phyloP scores from a whole-genome alignment of 2,888 invertebrate species.

The Fragum sueziense region DNA sequence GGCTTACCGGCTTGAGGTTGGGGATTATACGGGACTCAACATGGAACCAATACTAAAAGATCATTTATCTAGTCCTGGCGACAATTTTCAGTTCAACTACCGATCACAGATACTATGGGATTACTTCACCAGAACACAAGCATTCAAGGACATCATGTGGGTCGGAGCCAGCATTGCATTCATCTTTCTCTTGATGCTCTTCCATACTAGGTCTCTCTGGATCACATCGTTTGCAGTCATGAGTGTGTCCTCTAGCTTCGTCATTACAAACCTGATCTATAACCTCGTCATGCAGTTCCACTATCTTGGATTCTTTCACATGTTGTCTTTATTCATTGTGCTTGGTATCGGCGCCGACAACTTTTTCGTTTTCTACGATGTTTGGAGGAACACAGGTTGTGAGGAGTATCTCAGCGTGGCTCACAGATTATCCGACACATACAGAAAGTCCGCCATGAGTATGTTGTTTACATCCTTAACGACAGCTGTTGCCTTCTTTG shows the following conservation, averaged over 20 bases:
- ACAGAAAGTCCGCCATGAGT: slow-evolving; percentile 65
- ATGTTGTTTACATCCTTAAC: slow-evolving; percentile 74
- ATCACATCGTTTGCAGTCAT: slow-evolving; percentile 66
- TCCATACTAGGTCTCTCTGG: slow-evolving; percentile 72
- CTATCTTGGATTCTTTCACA: slow-evolving; percentile 73
- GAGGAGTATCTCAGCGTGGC: slow-evolving; percentile 61
- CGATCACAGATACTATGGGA: slow-evolving; percentile 60
- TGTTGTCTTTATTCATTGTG: slow-evolving; percentile 70
- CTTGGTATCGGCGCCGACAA: slow-evolving; percentile 73
- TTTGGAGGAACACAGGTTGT: slow-evolving; percentile 66
- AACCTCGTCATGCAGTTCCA: slow-evolving; percentile 64
- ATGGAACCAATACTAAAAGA: slow-evolving; percentile 48
- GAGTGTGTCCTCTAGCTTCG: slow-evolving; percentile 71
- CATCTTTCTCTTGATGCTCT: slow-evolving; percentile 67
- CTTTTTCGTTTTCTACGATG: slow-evolving; percentile 72
- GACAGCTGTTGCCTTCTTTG: slow-evolving; percentile 71
- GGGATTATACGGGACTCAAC: slow-evolving; percentile 43
- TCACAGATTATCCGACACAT: slow-evolving; percentile 68
- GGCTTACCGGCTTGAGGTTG: slow-evolving; percentile 37
- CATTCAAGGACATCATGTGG: slow-evolving; percentile 63
- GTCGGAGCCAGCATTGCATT: slow-evolving; percentile 68
- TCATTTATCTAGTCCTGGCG: not conserved
- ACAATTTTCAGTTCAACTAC: slow-evolving; percentile 63
- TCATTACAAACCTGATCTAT: slow-evolving; percentile 71
- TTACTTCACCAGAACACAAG: slow-evolving; percentile 59